Evolutionary conservation across 2,797 vertebrate species (phyloP).

Genomic region (Staurois parvus): DNA sequence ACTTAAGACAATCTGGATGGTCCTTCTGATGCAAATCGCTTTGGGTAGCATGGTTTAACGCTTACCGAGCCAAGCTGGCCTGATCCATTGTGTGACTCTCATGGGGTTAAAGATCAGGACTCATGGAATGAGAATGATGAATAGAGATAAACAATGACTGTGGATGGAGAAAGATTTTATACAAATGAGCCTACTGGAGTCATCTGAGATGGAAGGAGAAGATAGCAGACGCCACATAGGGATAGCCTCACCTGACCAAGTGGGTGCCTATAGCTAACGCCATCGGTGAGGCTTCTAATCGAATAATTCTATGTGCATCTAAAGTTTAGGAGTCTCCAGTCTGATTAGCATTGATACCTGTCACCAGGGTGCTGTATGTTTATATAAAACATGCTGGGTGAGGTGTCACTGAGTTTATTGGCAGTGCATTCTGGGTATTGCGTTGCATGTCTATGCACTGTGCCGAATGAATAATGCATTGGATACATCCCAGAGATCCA

Average conservation of each 20-base stretch:
- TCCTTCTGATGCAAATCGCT: conserved; percentile 19
- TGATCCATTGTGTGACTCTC: not conserved
- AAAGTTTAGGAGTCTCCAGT: not conserved
- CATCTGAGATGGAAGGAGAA: not conserved
- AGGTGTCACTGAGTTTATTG: not conserved
- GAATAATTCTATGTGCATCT: not conserved
- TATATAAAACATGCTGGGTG: conserved; percentile 4
- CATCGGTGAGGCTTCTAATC: not conserved
- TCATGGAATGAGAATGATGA: conserved; percentile 7
- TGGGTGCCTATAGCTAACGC: too few relatives aligned
- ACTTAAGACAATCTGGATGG: conserved; percentile 19
- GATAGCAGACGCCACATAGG: not conserved
- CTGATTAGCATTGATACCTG: not conserved
- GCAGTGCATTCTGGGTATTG: conserved; percentile 34
- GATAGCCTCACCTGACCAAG: too few relatives aligned
- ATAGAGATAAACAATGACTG: conserved; percentile 1
- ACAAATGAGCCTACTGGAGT: not conserved
- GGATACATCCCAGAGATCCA: not conserved
- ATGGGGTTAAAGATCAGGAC: conserved; percentile 43
- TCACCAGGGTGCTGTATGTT: not conserved
- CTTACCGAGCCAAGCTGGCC: not conserved
- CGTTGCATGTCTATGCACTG: not conserved
- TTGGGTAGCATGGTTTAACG: conserved; percentile 13
- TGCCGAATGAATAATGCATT: not conserved
- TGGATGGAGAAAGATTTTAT: not conserved